phyloP scores from a whole-genome alignment of 2,888 invertebrate genomes.

The Drosophila neutralis region DNA sequence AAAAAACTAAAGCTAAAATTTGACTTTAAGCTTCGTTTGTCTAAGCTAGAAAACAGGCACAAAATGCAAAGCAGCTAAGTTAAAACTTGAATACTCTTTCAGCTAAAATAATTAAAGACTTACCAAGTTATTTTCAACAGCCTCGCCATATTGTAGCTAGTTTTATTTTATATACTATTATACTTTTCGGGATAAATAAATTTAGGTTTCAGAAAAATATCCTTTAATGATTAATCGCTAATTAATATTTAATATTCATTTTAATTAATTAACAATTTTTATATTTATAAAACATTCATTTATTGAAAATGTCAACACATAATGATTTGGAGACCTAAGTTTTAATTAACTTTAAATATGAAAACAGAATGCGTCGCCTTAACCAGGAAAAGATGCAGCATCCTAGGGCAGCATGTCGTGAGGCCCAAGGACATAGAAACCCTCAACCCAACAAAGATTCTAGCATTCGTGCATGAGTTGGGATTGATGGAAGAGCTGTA shows the following conservation, averaged over 20 bases:
- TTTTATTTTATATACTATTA: not conserved
- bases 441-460: no score
- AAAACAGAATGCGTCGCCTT: no score
- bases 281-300: no score
- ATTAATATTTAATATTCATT: not conserved
- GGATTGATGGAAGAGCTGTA: no score
- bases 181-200: not conserved
- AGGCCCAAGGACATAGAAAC: no score
- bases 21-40: constrained; percentile 8
- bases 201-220: not conserved
- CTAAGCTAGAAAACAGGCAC: not conserved
- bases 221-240: not conserved
- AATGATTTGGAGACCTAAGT: no score
- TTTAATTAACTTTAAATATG: not conserved
- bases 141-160: not conserved
- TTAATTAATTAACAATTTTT: no score
- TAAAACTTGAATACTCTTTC: not conserved
- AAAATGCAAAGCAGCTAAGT: not conserved
- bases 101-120: not conserved
- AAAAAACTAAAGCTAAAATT: constrained; percentile 13
- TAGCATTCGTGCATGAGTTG: no score
- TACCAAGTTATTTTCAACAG: not conserved
- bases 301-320: no score
- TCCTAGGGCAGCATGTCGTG: no score
- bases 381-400: no score